Percentiles rank a stretch among this genome's conserved stretches.
Evolutionary conservation across 2,797 vertebrate genomes (phyloP).

Genomic region (Poeciliopsis presidionis): DNA sequence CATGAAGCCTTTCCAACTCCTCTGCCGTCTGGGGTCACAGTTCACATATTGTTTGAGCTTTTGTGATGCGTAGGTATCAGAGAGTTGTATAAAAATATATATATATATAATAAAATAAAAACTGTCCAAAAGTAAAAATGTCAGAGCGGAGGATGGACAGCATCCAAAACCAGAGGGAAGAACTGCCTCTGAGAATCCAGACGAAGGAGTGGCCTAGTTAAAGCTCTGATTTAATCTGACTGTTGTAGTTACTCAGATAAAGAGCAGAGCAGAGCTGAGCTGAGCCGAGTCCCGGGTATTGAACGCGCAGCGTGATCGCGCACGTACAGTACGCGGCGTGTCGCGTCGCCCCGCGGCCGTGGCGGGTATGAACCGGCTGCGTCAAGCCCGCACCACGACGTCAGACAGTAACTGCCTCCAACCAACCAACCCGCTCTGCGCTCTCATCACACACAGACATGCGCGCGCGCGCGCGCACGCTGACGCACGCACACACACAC

Average conservation of each 20-base stretch:
- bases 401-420: slow-evolving; percentile 1
- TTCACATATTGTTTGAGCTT: not conserved
- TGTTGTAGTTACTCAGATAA: not conserved
- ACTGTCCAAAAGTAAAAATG: not conserved
- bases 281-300: not conserved
- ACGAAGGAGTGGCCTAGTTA: slow-evolving; percentile 1
- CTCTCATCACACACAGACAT: not conserved
- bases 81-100: not conserved
- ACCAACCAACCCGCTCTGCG: not conserved
- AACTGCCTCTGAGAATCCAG: not conserved
- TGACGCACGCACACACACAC: not conserved
- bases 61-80: not conserved
- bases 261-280: not conserved
- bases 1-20: not conserved
- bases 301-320: slow-evolving; percentile 36
- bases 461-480: not conserved
- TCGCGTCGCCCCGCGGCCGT: not conserved
- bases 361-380: slow-evolving; percentile 44
- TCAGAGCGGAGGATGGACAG: not conserved
- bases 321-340: slow-evolving; percentile 44
- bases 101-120: too few species aligned
- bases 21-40: not conserved
- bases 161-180: not conserved
- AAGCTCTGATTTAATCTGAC: not conserved
- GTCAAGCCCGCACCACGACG: not conserved